Base-by-base conservation (phyloP, 2,797 vertebrate species). In the Typhlichthys eigenmanni region DNA sequence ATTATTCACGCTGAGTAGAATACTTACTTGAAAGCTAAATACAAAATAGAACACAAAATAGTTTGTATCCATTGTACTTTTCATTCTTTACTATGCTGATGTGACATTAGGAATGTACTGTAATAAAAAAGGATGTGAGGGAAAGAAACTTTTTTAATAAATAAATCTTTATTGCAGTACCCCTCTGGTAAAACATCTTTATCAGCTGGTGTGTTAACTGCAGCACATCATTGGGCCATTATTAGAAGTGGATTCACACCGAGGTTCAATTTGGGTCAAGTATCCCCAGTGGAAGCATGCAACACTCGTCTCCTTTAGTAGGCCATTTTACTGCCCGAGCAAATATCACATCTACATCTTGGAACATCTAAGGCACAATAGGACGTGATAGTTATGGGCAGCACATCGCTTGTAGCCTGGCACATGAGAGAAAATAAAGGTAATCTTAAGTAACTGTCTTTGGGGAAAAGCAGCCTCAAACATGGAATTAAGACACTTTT, bases 191-290 rank as follows among this genome's bases (percentile, higher is more conserved):
- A 17, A 56, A 62, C 63, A 58, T 47, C 68, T 74, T 74, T 65
- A 64, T 68, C 78, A 72, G 64, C 71, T 34, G 58, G 43, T 6
- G 69, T 47, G 76, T 80, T 68, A 70, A 72, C 63, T 75, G 47
- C 62, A 34, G 29, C 61, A 45, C 43, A 70, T 67, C 66, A 75
- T 76, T 19, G 32, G 60, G 71, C 85, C 79, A 87, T 91, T 85
- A 89, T 60, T 78, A 70, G 68, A 86, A 79, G 69, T 87, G 84
- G 78, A 84, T 81, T 84, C 86, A 83, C 69, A 76, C 81, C 55
- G 71, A 83, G 80, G 87, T 87, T 85, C 79, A 81, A 88, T 89
- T 85, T 87, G 78, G 86, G 86, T 85, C 88, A 87, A 88, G 72
- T 81, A 87, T 88, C 63, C 87, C 86, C 84, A 62, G 59, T n/a